These are phyloP conservation scores for Solea senegalensis DNA, from an alignment of 2,113 vertebrate species.

Conservation along the genomic window DNA sequence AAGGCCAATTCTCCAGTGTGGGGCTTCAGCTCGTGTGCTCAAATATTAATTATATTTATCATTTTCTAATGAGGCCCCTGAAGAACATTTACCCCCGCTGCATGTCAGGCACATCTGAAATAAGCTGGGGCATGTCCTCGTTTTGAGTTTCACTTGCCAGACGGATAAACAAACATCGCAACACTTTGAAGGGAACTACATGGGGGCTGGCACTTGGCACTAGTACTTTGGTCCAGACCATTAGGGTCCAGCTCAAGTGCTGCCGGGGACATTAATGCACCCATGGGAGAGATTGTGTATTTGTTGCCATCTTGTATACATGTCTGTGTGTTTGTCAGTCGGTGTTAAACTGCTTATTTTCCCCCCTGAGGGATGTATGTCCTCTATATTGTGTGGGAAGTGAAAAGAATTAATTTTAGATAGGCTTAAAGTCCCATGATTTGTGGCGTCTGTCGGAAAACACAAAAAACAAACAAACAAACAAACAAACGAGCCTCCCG, in stretches of 20 bases:
- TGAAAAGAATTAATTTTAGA: slow-evolving; percentile 62
- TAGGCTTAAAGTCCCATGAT: slow-evolving; percentile 58
- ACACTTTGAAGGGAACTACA: slow-evolving; percentile 62
- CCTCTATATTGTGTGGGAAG: slow-evolving; percentile 60
- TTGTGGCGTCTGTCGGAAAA: slow-evolving; percentile 39
- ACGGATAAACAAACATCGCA: slow-evolving; percentile 70
- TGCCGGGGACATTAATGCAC: slow-evolving; percentile 68
- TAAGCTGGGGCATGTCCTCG: slow-evolving; percentile 65
- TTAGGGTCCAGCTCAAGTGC: slow-evolving; percentile 68
- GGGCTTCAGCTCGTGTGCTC: slow-evolving; percentile 65
- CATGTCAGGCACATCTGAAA: slow-evolving; percentile 70
- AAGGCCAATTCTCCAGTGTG: slow-evolving; percentile 76
- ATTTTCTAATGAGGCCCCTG: slow-evolving; percentile 83
- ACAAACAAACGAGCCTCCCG: slow-evolving; percentile 41
- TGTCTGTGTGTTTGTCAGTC: slow-evolving; percentile 50
- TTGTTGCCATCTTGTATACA: slow-evolving; percentile 63
- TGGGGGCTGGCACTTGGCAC: slow-evolving; percentile 58
- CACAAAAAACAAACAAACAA: slow-evolving; percentile 20
- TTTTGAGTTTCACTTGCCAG: slow-evolving; percentile 58
- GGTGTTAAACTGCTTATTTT: slow-evolving; percentile 47
- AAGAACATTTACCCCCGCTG: slow-evolving; percentile 81
- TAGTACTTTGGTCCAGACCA: slow-evolving; percentile 60
- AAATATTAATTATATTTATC: slow-evolving; percentile 87
- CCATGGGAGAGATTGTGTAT: slow-evolving; percentile 51
- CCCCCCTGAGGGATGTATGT: slow-evolving; percentile 57